Evolutionary conservation across 2,113 vertebrate genomes (phyloP).

Genomic region (Panthera tigris): DNA sequence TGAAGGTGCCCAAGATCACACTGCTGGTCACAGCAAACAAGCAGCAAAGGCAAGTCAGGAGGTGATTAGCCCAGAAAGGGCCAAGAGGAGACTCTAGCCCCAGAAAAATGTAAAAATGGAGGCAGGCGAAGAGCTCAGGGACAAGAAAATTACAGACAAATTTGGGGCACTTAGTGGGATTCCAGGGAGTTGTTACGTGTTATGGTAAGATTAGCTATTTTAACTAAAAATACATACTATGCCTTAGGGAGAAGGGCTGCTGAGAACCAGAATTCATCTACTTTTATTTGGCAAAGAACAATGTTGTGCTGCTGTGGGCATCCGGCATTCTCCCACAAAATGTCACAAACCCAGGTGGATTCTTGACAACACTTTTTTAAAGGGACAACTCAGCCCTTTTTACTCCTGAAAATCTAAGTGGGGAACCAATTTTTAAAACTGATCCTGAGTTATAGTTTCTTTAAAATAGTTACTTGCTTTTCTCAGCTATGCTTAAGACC

Average conservation of each 20-base stretch:
- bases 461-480: conserved; percentile 59
- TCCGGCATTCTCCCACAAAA: background rate
- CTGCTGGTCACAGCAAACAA: background rate
- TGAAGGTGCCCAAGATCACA: background rate
- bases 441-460: conserved; percentile 68
- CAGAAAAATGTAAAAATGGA: background rate
- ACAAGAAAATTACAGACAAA: background rate
- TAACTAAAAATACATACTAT: background rate
- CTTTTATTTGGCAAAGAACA: conserved; percentile 70
- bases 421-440: conserved; percentile 50
- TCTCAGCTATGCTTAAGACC: conserved; percentile 47
- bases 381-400: conserved; percentile 5
- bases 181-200: background rate
- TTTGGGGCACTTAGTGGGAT: background rate
- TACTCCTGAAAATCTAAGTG: conserved; percentile 42
- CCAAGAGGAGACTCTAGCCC: background rate
- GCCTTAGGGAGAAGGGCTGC: background rate
- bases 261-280: conserved; percentile 25
- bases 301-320: background rate
- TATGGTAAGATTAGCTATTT: conserved; percentile 20
- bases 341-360: background rate
- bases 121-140: background rate
- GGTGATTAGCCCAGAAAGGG: background rate
- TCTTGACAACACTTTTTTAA: conserved; percentile 41
- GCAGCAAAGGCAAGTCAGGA: background rate